phyloP scores from a whole-genome alignment of 1,140 invertebrate genomes.

The Cherax destructor region DNA sequence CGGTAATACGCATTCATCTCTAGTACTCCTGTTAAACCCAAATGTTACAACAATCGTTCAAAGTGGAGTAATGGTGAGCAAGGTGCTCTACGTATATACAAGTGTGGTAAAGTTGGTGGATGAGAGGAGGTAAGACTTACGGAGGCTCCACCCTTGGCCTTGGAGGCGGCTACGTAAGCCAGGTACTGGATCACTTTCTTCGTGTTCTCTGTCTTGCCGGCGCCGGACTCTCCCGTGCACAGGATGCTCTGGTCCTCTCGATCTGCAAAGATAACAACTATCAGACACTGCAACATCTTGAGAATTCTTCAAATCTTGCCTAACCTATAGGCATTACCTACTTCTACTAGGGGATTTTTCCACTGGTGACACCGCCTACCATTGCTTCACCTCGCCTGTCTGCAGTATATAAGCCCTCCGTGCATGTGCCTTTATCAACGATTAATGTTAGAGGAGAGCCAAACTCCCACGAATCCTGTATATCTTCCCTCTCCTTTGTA shows the following conservation, averaged over 20 bases:
- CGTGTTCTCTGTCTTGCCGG: conserved; percentile 99
- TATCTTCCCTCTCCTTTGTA: too few relatives aligned
- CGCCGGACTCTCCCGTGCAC: conserved; percentile 99
- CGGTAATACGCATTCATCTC: not conserved
- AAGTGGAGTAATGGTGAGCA: too few relatives aligned
- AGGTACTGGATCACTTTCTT: conserved; percentile 99
- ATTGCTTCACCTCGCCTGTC: too few relatives aligned
- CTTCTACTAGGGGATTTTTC: too few relatives aligned
- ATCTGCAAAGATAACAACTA: conserved; percentile 81
- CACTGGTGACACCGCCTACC: too few relatives aligned
- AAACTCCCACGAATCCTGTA: too few relatives aligned
- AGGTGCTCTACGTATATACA: not conserved
- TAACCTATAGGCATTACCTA: too few relatives aligned
- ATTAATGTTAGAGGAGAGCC: too few relatives aligned
- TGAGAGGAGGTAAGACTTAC: conserved; percentile 42
- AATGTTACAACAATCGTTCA: not conserved
- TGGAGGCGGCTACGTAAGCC: conserved; percentile 97
- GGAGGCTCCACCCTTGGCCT: conserved; percentile 82
- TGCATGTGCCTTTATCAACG: too few relatives aligned
- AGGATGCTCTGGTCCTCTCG: conserved; percentile 99
- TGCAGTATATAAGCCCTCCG: too few relatives aligned
- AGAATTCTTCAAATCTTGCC: too few relatives aligned
- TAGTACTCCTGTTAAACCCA: not conserved
- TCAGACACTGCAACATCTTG: too few relatives aligned
- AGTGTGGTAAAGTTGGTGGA: not conserved